Base-by-base conservation (phyloP, 2,113 vertebrate genomes). In the Peromyscus maniculatus region DNA sequence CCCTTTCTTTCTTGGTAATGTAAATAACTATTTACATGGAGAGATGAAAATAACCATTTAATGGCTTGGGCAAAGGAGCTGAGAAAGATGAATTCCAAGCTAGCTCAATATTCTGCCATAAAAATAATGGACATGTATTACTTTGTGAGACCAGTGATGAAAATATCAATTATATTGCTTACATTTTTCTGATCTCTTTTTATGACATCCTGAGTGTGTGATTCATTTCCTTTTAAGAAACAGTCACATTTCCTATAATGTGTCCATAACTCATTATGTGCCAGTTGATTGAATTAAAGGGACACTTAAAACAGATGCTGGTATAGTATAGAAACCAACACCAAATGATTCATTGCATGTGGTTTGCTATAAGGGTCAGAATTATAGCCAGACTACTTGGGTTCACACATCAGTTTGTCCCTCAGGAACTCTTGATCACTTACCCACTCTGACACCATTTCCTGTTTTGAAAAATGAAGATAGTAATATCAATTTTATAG, bases 131-230 rank as follows among this genome's bases (percentile, higher is more conserved):
- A 72, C 67, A 91, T 31, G 26, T 94, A 13, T 39, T 89, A 59
- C n/a, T 97, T 86, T 89, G 12, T 95, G 66, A 89, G 66, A 78
- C 4, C 2, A 91, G n/a, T 95, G 43, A 78, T 97, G 24, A 97
- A 94, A 93, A 82, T 94, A 59, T 87, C 89, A 96, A 66, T n/a
- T 82, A 52, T 66, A 31, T 59, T 79, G 49, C n/a, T 71, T 21
- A 88, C 64, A 55, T 55, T 94, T 46, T 92, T 91, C 17, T 55
- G 13, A 77, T 94, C 46, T 71, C 31, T 5, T 96, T 86, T 80
- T 90, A 77, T 93, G 7, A 26, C 26, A 91, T 80, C 36, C 78
- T 77, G 69, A 88, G 26, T 91, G 62, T 93, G 21, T 64, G 87
- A 92, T 62, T 86, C 52, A 55, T 84, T 97, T 91, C 4, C 67